These are phyloP conservation scores for Cinclus cinclus DNA, from an alignment of 2,113 vertebrate genomes.

Conservation along the genomic window DNA sequence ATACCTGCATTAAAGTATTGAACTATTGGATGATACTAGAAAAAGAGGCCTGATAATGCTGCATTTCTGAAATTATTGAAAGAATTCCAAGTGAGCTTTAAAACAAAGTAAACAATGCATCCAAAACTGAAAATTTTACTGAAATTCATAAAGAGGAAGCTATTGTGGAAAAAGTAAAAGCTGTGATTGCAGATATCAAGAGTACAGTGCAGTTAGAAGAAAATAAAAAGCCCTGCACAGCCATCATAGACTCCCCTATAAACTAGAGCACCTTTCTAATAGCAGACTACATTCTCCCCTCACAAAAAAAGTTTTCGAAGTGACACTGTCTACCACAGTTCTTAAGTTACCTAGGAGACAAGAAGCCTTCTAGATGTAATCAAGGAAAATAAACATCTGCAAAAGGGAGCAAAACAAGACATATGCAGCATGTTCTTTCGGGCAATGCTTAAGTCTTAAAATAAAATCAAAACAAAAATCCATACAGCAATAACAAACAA, in stretches of 20 bases:
- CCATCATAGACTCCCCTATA: neutral
- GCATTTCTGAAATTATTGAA: neutral
- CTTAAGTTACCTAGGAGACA: neutral
- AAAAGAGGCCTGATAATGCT: neutral
- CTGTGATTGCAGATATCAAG: neutral
- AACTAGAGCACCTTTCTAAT: neutral
- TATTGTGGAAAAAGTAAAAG: neutral
- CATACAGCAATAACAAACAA: neutral
- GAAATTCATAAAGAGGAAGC: neutral
- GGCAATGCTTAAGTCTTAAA: neutral
- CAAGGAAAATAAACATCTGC: neutral
- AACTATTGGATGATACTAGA: neutral
- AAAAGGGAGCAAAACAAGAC: neutral
- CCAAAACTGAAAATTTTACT: neutral
- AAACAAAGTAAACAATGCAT: neutral
- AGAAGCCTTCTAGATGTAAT: neutral
- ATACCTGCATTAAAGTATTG: neutral
- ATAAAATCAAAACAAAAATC: neutral
- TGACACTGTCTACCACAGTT: neutral
- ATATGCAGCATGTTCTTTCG: neutral
- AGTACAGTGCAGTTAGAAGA: neutral
- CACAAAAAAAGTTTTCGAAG: neutral
- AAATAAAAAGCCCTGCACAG: neutral
- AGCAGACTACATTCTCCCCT: neutral
- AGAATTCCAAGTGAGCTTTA: neutral